phyloP scores from a whole-genome alignment of 1,140 invertebrate genomes.

The Aradophagus sp. region DNA sequence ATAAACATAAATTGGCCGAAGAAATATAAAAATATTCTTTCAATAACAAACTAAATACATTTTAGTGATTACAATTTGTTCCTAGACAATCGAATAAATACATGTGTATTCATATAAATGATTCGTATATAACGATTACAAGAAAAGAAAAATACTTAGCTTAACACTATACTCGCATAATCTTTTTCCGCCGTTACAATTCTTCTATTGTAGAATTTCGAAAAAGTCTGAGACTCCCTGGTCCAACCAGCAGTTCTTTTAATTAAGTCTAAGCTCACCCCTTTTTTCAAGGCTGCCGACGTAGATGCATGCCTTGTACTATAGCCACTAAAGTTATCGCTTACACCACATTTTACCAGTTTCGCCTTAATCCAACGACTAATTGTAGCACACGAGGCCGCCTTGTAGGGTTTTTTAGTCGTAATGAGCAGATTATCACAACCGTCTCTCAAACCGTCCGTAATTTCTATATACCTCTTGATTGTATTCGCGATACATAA shows the following conservation, averaged over 20 bases:
- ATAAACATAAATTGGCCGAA: too few species aligned
- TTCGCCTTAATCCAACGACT: constrained; percentile 34
- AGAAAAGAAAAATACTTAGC: too few species aligned
- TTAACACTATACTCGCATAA: constrained; percentile 2
- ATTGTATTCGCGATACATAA: constrained; percentile 25
- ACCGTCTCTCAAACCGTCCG: constrained; percentile 1
- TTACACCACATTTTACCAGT: constrained; percentile 4
- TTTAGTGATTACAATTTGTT: too few species aligned
- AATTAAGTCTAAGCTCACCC: constrained; percentile 8
- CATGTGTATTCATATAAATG: too few species aligned
- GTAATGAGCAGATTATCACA: constrained; percentile 23
- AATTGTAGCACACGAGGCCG: not conserved
- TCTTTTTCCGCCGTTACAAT: constrained; percentile 1
- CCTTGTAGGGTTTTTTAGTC: not conserved
- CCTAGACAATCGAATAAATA: too few species aligned
- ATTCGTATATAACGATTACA: too few species aligned
- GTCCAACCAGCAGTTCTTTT: constrained; percentile 23
- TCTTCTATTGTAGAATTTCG: constrained; percentile 14
- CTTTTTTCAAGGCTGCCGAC: constrained; percentile 12
- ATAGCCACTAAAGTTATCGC: constrained; percentile 22
- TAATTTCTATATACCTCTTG: constrained; percentile 9
- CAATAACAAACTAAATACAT: too few species aligned
- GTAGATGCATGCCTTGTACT: constrained; percentile 36
- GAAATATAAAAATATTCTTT: too few species aligned
- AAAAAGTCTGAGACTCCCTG: constrained; percentile 7